A percentile compares a stretch with the other conserved stretches of the same genome.
These are phyloP conservation scores for Scarus forsteni DNA, from an alignment of 2,797 vertebrate species.

Conservation along the genomic window DNA sequence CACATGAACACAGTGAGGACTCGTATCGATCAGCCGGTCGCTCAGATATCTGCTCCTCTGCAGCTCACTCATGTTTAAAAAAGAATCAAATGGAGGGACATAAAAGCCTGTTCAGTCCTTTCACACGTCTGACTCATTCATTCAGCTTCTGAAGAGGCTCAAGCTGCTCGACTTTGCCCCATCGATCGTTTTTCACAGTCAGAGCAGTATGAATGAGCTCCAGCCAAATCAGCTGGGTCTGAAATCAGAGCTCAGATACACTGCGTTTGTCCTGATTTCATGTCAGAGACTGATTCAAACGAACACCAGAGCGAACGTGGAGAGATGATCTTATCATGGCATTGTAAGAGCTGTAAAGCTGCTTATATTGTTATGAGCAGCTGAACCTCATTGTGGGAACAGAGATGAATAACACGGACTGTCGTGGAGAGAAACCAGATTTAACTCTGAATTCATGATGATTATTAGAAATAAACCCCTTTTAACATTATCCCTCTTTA, in stretches of 20 bases:
- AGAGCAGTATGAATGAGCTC: background rate
- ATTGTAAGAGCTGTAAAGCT: too few relatives aligned
- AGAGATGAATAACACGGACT: background rate
- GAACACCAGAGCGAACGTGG: background rate
- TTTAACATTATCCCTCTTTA: too few relatives aligned
- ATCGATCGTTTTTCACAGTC: background rate
- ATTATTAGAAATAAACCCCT: too few relatives aligned
- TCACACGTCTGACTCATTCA: background rate
- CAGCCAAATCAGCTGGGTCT: background rate
- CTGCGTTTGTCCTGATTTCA: background rate
- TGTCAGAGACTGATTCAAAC: background rate
- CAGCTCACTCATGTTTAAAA: background rate
- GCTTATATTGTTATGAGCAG: background rate
- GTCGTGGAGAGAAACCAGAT: too few relatives aligned
- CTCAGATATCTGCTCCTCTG: background rate
- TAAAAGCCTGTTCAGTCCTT: constrained; percentile 7
- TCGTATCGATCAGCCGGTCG: background rate
- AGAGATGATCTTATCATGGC: background rate
- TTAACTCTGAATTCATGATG: too few relatives aligned
- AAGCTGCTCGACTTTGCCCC: background rate
- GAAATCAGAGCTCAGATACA: background rate
- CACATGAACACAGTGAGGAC: background rate
- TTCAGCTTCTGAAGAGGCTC: background rate
- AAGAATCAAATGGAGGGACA: background rate
- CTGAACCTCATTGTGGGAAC: background rate